Evolutionary conservation across 2,888 invertebrate species (phyloP).

Genomic region (Argyresthia albistria): DNA sequence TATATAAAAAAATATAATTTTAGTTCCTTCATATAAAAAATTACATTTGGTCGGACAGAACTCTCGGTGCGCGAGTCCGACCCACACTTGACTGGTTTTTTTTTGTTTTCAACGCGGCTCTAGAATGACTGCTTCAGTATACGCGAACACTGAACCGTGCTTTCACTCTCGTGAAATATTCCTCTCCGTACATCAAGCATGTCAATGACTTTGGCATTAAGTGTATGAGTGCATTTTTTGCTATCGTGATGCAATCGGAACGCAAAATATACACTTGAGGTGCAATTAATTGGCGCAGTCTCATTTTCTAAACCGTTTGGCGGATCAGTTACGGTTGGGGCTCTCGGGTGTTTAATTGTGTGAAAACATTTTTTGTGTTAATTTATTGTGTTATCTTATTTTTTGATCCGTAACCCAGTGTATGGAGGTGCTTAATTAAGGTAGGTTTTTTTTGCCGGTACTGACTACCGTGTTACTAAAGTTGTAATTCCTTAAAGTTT

Average conservation of each 20-base stretch:
- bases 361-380: neutral
- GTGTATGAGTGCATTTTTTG: too few species aligned
- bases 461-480: too few species aligned
- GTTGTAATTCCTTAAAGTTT: too few species aligned
- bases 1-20: too few species aligned
- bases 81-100: too few species aligned
- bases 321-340: neutral
- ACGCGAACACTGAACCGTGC: neutral
- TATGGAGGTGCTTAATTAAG: too few species aligned
- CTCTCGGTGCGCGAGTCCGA: too few species aligned
- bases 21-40: too few species aligned
- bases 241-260: conserved; percentile 7
- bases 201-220: too few species aligned
- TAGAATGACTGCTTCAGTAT: neutral
- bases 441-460: too few species aligned
- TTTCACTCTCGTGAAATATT: neutral
- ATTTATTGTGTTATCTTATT: neutral
- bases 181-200: neutral
- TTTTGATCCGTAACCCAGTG: neutral
- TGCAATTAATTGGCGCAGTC: neutral
- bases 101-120: neutral
- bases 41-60: too few species aligned
- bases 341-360: neutral
- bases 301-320: neutral
- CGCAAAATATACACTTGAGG: conserved; percentile 1